Percentiles rank a stretch among this genome's conserved stretches.
Conservation (phyloP, 2,113 vertebrate species). For the Spizaetus ornatus region DNA sequence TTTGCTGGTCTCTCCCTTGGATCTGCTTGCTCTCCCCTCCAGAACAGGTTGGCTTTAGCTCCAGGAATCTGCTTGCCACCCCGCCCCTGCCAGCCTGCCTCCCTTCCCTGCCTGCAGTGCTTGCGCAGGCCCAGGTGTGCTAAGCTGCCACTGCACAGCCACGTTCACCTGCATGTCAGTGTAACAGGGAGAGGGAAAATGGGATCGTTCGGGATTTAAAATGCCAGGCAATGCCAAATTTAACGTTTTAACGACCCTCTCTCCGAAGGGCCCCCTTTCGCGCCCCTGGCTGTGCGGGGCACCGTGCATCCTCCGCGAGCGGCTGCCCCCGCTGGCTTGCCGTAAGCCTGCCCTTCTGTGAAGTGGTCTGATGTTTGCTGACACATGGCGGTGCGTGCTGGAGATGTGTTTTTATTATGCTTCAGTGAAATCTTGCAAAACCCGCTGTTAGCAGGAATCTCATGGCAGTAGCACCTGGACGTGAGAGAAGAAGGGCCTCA, state of each 20-base stretch:
- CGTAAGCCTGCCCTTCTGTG: fast-evolving
- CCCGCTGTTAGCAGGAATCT: fast-evolving
- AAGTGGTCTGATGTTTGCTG: no score
- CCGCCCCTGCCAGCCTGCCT: no score
- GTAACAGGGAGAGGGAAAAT: fast-evolving
- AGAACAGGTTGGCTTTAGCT: fast-evolving
- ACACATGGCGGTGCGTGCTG: fast-evolving
- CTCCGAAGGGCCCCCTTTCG: fast-evolving
- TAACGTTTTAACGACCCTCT: fast-evolving
- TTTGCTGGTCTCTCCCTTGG: neutral
- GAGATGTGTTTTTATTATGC: neutral
- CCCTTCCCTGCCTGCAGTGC: no score
- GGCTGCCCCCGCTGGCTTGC: neutral
- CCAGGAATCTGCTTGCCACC: no score
- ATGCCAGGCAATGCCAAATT: fast-evolving
- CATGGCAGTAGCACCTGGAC: no score
- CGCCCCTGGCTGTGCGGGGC: fast-evolving
- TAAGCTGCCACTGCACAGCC: neutral
- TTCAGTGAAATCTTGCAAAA: neutral
- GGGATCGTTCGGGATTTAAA: no score
- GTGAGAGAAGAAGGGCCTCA: neutral
- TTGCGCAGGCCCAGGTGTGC: neutral
- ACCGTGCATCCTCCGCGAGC: fast-evolving
- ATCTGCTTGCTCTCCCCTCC: neutral
- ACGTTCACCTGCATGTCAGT: fast-evolving